phyloP scores from a whole-genome alignment of 2,113 vertebrate genomes.

The Labeo catla region DNA sequence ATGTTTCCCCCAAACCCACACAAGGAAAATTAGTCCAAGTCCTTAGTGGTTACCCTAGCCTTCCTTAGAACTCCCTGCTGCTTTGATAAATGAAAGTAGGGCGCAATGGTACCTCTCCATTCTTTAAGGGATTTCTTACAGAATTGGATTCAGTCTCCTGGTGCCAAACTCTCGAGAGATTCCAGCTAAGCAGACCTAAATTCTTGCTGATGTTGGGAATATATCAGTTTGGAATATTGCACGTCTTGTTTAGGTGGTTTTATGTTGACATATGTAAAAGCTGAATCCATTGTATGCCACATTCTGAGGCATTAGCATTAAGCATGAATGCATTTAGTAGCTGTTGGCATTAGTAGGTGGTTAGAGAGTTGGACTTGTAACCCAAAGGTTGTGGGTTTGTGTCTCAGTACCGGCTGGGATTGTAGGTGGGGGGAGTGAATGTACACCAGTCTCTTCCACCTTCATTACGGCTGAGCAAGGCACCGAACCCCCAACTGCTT shows the following conservation, averaged over 20 bases:
- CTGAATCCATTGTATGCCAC: neutral
- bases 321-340: neutral
- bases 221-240: neutral
- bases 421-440: no score
- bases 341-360: neutral
- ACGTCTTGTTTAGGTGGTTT: neutral
- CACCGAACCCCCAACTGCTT: no score
- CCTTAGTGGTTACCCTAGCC: conserved; percentile 18
- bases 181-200: conserved; percentile 3
- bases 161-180: conserved; percentile 34
- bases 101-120: conserved; percentile 41
- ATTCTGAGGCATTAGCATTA: neutral
- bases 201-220: conserved; percentile 28
- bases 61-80: neutral
- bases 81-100: conserved; percentile 47
- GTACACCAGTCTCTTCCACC: no score
- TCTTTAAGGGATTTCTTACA: conserved; percentile 40
- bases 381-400: no score
- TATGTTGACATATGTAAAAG: neutral
- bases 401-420: no score
- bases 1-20: conserved; percentile 14
- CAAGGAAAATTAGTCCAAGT: conserved; percentile 24
- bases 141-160: conserved; percentile 15
- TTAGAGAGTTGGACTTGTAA: no score
- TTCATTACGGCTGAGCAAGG: no score